Conservation (phyloP, 2,888 invertebrate genomes). For the Ennomos erosarius region DNA sequence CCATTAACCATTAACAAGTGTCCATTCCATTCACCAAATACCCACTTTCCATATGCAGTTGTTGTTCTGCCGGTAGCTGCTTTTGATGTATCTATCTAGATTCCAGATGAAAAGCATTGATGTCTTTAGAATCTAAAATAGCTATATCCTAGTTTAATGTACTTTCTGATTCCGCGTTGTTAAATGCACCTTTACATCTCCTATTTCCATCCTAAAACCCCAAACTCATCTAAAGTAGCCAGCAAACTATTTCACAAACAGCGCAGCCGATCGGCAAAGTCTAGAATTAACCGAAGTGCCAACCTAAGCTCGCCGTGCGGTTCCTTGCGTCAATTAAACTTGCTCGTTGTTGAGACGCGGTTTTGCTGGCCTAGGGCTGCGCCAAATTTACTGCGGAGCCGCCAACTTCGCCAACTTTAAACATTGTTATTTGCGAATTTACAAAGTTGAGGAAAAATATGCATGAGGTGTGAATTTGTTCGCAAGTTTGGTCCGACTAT, state of each 20-base stretch:
- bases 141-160: too few species aligned
- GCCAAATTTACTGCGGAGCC: constrained; percentile 47
- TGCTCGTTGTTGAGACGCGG: constrained; percentile 35
- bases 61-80: too few species aligned
- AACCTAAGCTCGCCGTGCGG: constrained; percentile 40
- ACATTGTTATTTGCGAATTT: constrained; percentile 40
- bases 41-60: too few species aligned
- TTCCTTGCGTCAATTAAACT: constrained; percentile 59
- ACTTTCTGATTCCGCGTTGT: not conserved
- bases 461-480: constrained; percentile 32
- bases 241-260: constrained; percentile 29
- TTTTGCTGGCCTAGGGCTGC: constrained; percentile 40
- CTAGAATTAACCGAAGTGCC: constrained; percentile 31
- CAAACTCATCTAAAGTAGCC: constrained; percentile 22
- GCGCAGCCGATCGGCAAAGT: constrained; percentile 30
- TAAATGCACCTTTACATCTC: too few species aligned
- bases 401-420: constrained; percentile 39
- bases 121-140: too few species aligned
- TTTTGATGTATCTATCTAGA: too few species aligned
- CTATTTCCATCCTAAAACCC: constrained; percentile 6
- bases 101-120: too few species aligned
- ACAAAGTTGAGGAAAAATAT: constrained; percentile 38
- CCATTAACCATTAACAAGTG: too few species aligned
- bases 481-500: constrained; percentile 14
- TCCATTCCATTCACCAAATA: too few species aligned